Percentiles rank a stretch among this genome's conserved stretches.
These are phyloP conservation scores for Talpa occidentalis DNA, from an alignment of 2,113 vertebrate genomes.

Conservation along the genomic window DNA sequence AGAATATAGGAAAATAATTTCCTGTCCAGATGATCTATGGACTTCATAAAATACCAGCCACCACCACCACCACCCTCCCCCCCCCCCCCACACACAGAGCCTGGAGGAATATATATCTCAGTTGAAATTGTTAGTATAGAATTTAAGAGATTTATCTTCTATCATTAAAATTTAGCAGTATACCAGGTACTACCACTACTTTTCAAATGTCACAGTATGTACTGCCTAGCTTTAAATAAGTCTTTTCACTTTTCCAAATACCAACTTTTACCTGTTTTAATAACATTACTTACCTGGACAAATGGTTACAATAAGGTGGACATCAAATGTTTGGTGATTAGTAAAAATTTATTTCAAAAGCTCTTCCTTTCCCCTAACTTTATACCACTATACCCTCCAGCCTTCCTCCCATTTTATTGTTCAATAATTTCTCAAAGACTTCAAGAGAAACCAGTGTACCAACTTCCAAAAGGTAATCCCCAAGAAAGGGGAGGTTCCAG, in stretches of 20 bases:
- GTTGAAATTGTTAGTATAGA: slow-evolving; percentile 11
- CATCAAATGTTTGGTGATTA: not conserved
- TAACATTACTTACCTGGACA: not conserved
- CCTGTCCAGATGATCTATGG: slow-evolving; percentile 40
- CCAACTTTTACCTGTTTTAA: slow-evolving; percentile 19
- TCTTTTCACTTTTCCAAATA: slow-evolving; percentile 18
- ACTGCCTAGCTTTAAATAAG: not conserved
- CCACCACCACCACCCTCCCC: too few species aligned
- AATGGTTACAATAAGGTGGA: slow-evolving; percentile 1
- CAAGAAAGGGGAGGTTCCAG: too few species aligned
- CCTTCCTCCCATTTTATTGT: not conserved
- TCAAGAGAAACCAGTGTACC: not conserved
- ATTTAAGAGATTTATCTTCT: slow-evolving; percentile 39
- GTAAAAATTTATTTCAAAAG: not conserved
- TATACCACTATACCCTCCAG: too few species aligned
- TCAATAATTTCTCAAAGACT: not conserved
- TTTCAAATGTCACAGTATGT: not conserved
- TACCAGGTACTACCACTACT: not conserved
- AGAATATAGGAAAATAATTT: slow-evolving; percentile 59
- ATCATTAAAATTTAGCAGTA: slow-evolving; percentile 26
- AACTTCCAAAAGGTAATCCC: too few species aligned
- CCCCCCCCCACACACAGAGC: too few species aligned
- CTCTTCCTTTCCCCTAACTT: not conserved
- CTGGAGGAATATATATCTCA: not conserved
- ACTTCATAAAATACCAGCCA: slow-evolving; percentile 54